Evolutionary conservation across 2,888 invertebrate species (phyloP).

Genomic region (Autographa pulchrina): DNA sequence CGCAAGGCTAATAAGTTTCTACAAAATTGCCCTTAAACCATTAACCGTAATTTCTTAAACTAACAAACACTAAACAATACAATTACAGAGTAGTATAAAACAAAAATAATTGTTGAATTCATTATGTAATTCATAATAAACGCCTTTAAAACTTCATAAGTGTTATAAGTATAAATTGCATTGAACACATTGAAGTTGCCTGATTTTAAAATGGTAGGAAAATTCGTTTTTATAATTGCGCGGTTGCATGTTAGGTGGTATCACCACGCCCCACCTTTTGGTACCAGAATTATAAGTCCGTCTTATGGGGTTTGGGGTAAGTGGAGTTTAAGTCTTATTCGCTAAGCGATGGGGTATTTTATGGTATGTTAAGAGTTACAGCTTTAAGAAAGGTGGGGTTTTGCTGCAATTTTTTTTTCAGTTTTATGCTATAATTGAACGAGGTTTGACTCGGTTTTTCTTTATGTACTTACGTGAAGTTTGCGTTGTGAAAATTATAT

Average conservation of each 20-base stretch:
- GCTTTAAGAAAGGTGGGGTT: slow-evolving; percentile 21
- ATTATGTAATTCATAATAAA: no score
- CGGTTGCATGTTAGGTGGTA: slow-evolving; percentile 50
- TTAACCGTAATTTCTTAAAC: no score
- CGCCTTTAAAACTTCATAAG: neutral
- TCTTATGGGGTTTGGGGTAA: slow-evolving; percentile 30
- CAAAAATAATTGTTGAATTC: no score
- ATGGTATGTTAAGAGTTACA: slow-evolving; percentile 16
- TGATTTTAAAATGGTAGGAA: slow-evolving; percentile 20
- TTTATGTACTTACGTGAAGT: neutral
- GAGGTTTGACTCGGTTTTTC: neutral
- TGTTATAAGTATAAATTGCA: no score
- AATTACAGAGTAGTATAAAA: no score
- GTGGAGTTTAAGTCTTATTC: slow-evolving; percentile 34
- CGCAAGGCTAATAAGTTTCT: no score
- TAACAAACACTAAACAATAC: no score
- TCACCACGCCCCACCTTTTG: slow-evolving; percentile 57
- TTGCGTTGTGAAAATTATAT: neutral
- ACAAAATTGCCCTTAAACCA: no score
- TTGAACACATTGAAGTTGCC: neutral
- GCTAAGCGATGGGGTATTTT: slow-evolving; percentile 22
- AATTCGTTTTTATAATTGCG: slow-evolving; percentile 51
- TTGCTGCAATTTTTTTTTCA: slow-evolving; percentile 11
- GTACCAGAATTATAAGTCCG: slow-evolving; percentile 35
- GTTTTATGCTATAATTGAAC: neutral